Base-by-base conservation (phyloP, 2,888 invertebrate genomes). In the Eupeodes luniger region DNA sequence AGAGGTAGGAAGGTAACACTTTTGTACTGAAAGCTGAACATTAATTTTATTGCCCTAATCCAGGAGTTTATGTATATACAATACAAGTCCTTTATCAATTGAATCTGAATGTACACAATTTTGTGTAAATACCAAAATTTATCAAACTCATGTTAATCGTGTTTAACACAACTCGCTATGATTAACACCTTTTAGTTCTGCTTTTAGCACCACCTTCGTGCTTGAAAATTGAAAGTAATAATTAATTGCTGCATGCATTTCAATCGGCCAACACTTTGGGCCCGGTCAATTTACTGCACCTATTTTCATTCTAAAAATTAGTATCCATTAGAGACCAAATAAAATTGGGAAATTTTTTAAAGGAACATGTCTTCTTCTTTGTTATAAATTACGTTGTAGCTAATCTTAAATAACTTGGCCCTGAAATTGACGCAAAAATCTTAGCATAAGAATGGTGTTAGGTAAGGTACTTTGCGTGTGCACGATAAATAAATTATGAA, bases 141-240 rank as follows among this genome's bases (percentile, higher is more conserved):
- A 57, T 72, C 44, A 72, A 80, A 70, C 59, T 49, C 62, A 55
- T 66, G 78, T 77, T 70, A 66, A 72, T 66, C 79, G 78, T 69
- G 74, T 64, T 62, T 5, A 69, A 75, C 72, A 79, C 74, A 69
- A n/a, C 40, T 61, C n/a, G 7, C 53, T 62, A 27, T 27, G 49
- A 84, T 88, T 87, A 72, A 62, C 87, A 84, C 84, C 77, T 81
- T 40, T 10, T 14, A 5, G 67, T 49, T 49, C 77, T 69, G 84
- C 87, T 88, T 88, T 88, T 88, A 88, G 87, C 84, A 84, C 76
- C 70, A 69, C 40, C 5, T 49, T 16, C 55, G 19, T 53, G 61
- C 70, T 62, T 74, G 64, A 62, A 55, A 27, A 57, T n/a, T 27
- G 27, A 74, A 69, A 51, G 40, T 70, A 67, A 62, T 67, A 74